These are phyloP conservation scores for Conus betulinus DNA, from an alignment of 1,140 invertebrate genomes.

Conservation along the genomic window DNA sequence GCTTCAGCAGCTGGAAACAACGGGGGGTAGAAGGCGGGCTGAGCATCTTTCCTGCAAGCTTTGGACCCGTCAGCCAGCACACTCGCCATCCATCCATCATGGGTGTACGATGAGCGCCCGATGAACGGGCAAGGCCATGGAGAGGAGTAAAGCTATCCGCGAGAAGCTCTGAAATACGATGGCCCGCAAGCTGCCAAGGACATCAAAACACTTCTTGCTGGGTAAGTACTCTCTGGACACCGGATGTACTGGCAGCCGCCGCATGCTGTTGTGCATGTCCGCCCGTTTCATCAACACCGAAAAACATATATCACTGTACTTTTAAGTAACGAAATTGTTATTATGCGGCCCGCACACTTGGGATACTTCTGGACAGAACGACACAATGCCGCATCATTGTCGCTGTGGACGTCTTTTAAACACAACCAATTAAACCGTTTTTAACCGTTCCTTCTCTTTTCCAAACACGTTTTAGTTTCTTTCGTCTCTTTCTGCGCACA, in stretches of 20 bases:
- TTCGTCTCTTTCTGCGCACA: neutral
- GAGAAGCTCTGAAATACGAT: constrained; percentile 99
- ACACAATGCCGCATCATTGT: constrained; percentile 26
- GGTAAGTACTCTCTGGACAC: constrained; percentile 84
- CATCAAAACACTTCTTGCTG: constrained; percentile 97
- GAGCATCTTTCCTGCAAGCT: constrained; percentile 34
- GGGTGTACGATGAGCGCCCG: constrained; percentile 99
- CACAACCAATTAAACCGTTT: neutral
- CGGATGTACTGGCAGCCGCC: neutral
- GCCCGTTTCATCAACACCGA: constrained; percentile 41
- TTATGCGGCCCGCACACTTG: constrained; percentile 52
- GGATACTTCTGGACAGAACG: constrained; percentile 49
- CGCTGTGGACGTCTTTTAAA: neutral
- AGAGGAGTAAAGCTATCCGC: constrained; percentile 98
- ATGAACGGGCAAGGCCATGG: constrained; percentile 97
- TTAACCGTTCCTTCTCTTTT: neutral
- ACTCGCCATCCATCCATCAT: constrained; percentile 79
- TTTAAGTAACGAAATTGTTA: constrained; percentile 52
- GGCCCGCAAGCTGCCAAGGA: constrained; percentile 99
- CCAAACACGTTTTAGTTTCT: neutral
- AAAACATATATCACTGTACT: constrained; percentile 52
- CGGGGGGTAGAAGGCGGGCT: constrained; percentile 39
- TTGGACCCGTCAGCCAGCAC: constrained; percentile 27
- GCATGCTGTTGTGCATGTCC: neutral
- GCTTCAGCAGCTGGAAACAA: constrained; percentile 30